phyloP scores from a whole-genome alignment of 2,888 invertebrate species.

The Orthonevra nobilis region DNA sequence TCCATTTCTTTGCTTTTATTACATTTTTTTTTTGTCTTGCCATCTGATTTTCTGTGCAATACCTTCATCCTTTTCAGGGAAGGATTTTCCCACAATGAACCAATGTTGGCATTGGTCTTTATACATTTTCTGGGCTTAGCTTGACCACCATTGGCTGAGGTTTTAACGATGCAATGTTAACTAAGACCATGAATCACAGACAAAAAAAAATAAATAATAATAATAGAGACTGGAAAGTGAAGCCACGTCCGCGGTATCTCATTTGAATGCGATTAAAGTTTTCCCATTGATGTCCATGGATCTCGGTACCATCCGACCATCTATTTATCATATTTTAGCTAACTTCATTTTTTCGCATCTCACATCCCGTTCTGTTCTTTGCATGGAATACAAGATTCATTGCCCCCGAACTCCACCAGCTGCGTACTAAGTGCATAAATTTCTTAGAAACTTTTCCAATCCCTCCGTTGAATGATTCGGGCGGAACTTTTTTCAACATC shows the following conservation, averaged over 20 bases:
- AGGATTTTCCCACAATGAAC: conserved; percentile 17
- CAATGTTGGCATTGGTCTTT: conserved; percentile 28
- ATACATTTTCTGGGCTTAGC: conserved; percentile 33
- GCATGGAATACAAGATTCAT: not conserved
- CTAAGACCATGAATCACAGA: no score
- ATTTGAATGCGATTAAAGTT: conserved; percentile 47
- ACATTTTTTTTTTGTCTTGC: conserved; percentile 20
- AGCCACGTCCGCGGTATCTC: conserved; percentile 2
- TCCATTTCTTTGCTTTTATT: conserved; percentile 3
- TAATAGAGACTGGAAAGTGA: not conserved
- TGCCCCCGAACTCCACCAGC: conserved; percentile 8
- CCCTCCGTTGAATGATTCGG: no score
- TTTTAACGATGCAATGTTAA: conserved; percentile 35
- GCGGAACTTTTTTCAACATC: conserved; percentile 11
- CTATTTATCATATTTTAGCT: conserved; percentile 48
- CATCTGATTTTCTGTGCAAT: conserved; percentile 21
- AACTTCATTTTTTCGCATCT: conserved; percentile 15
- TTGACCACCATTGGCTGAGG: conserved; percentile 52
- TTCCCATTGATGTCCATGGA: conserved; percentile 38
- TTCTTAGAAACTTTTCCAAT: conserved; percentile 4
- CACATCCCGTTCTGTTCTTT: not conserved
- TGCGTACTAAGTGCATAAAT: conserved; percentile 10
- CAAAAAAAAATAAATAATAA: no score
- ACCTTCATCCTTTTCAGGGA: not conserved
- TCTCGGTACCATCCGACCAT: conserved; percentile 2